Base-by-base conservation (phyloP, 2,888 invertebrate genomes). In the Trachelus troglodyta region DNA sequence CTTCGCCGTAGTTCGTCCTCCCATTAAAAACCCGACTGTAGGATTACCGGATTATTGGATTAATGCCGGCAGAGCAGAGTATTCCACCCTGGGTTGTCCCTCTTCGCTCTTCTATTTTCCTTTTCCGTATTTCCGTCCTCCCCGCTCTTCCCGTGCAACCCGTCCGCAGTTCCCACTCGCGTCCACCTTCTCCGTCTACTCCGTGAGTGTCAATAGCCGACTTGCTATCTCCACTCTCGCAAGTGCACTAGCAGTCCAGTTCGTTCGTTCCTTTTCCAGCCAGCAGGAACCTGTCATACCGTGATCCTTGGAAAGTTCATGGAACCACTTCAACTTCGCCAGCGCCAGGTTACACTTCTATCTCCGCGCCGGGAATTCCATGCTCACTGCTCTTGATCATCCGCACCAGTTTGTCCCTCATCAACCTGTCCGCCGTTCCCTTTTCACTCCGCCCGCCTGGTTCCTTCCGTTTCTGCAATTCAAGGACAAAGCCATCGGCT, bases 381-480 rank as follows among this genome's bases (percentile, higher is more conserved):
- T 56, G 15, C 40, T 6, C 9, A 23, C 40, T 56, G 40, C 9
- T 9, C 23, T 56, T 9, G 40, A 23, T 56, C 40, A 6, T 69
- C 34, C 76, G 40, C 73, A 74, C 78, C 34, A 12, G 69, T 75
- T 40, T 33, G 68, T 77, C 68, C 23, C 34, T 30, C 75, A 69
- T 56, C 69, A 77, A 73, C 74, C 73, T 76, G 69, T 75, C 69
- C 75, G 73, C 76, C 30, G 68, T 76, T 75, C 74, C 74, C 78
- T 33, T 77, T 76, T 30, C 75, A 76, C 77, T 80, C 80, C 81
- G 79, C 81, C 81, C 80, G 80, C 81, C 81, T 77, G 77, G 79
- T 77, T 81, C 77, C 75, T 79, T 78, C 79, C 77, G 79, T 81
- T 81, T 73, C 81, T 81, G 75, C 69, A 77, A 31, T 77, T 75